These are phyloP conservation scores for Amblyopsis rosae DNA, from an alignment of 2,113 vertebrate genomes.

Conservation along the genomic window DNA sequence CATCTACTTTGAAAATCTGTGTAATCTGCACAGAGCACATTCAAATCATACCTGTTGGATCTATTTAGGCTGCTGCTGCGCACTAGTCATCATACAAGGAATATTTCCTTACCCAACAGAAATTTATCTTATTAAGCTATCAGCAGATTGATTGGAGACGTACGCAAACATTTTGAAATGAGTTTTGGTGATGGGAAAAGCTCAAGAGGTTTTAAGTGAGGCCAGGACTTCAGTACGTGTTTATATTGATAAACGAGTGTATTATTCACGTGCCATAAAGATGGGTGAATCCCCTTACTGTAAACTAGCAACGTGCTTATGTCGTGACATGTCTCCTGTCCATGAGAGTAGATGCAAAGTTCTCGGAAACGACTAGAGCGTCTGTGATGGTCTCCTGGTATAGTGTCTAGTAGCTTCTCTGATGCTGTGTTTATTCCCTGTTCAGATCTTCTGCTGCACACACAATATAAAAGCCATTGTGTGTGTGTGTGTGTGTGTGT, in stretches of 20 bases:
- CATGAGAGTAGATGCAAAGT: constrained; percentile 29
- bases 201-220: constrained; percentile 23
- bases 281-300: constrained; percentile 57
- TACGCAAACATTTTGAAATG: constrained; percentile 12
- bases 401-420: constrained; percentile 11
- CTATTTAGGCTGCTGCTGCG: constrained; percentile 64
- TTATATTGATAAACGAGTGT: constrained; percentile 53
- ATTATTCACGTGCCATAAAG: constrained; percentile 72
- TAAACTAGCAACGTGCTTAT: constrained; percentile 65
- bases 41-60: constrained; percentile 39
- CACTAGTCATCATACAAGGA: constrained; percentile 40
- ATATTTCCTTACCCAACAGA: constrained; percentile 44
- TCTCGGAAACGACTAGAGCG: constrained; percentile 19
- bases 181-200: constrained; percentile 25
- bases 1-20: constrained; percentile 29
- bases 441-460: constrained; percentile 54
- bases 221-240: constrained; percentile 49
- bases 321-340: constrained; percentile 44
- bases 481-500: constrained; percentile 17
- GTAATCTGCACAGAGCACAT: constrained; percentile 53
- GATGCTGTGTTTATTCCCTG: constrained; percentile 32
- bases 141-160: constrained; percentile 14
- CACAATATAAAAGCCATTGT: constrained; percentile 33
- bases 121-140: constrained; percentile 33
- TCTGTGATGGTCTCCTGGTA: constrained; percentile 31